Evolutionary conservation across 1,140 invertebrate species (phyloP).

Genomic region (Oryzaephilus surinamensis): DNA sequence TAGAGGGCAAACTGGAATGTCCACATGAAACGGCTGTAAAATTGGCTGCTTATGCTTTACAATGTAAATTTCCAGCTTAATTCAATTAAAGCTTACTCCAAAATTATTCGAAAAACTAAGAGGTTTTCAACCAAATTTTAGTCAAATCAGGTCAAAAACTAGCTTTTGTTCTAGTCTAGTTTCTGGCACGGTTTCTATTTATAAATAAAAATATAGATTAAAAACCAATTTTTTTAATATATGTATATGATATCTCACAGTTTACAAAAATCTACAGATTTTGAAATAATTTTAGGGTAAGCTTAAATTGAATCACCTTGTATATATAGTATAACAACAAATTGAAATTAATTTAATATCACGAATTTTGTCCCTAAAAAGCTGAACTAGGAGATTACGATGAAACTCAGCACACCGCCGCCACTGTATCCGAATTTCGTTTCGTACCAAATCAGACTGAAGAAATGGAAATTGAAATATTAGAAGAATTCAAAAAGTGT

Average conservation of each 20-base stretch:
- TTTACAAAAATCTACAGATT: too few species aligned
- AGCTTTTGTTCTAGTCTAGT: too few species aligned
- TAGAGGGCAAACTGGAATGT: constrained; percentile 78
- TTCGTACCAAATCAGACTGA: constrained; percentile 91
- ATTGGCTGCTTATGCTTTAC: constrained; percentile 80
- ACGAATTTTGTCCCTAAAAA: constrained; percentile 41
- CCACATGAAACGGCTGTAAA: constrained; percentile 73
- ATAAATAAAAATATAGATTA: too few species aligned
- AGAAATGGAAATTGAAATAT: constrained; percentile 82
- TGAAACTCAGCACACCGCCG: constrained; percentile 77
- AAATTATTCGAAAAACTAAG: too few species aligned
- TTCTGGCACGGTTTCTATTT: too few species aligned
- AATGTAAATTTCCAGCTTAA: constrained; percentile 57
- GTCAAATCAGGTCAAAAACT: too few species aligned
- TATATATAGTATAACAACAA: too few species aligned
- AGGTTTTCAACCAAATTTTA: background rate
- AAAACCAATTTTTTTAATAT: too few species aligned
- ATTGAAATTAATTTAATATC: too few species aligned
- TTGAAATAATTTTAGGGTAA: too few species aligned
- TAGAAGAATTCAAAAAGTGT: constrained; percentile 81
- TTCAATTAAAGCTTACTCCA: too few species aligned
- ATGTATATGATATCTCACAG: background rate
- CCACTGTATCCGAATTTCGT: constrained; percentile 93
- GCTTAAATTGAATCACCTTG: too few species aligned
- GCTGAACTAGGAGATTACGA: constrained; percentile 98